phyloP scores from a whole-genome alignment of 1,140 invertebrate genomes.

The Vollenhovia emeryi region DNA sequence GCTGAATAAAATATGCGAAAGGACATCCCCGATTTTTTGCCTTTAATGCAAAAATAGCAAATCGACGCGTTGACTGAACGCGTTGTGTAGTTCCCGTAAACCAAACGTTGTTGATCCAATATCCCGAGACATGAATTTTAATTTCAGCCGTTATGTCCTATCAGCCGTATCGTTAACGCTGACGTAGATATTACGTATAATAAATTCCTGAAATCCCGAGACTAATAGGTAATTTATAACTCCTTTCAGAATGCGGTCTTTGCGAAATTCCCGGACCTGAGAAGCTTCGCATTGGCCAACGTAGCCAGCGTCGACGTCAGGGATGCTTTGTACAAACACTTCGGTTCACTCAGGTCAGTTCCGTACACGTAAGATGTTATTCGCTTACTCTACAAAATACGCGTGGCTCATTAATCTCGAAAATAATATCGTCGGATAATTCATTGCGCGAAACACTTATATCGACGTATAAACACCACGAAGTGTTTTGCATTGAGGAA shows the following conservation, averaged over 20 bases:
- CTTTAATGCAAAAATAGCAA: not conserved
- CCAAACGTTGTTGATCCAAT: not conserved
- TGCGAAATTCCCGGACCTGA: constrained; percentile 94
- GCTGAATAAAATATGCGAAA: not conserved
- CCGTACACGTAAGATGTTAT: no score
- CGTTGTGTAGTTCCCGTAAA: not conserved
- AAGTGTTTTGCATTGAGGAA: not conserved
- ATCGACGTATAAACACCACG: not conserved
- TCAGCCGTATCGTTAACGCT: not conserved
- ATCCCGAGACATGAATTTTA: not conserved
- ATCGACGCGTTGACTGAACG: no score
- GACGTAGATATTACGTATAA: not conserved
- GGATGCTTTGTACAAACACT: constrained; percentile 94
- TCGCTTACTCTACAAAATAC: not conserved
- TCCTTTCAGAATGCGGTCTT: constrained; percentile 95
- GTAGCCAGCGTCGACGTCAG: constrained; percentile 97
- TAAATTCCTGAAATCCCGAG: constrained; percentile 3
- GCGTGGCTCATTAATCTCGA: not conserved
- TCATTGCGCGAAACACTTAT: not conserved
- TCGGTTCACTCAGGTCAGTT: constrained; percentile 90
- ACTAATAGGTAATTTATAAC: constrained; percentile 20
- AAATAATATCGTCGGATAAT: not conserved
- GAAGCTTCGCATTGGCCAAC: constrained; percentile 96
- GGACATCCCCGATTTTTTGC: not conserved
- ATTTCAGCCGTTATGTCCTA: not conserved